Evolutionary conservation across 1,140 invertebrate species (phyloP), one percentile per base, ranked within the genome.

Genomic region (Hyposmocoma kahamanoa): DNA sequence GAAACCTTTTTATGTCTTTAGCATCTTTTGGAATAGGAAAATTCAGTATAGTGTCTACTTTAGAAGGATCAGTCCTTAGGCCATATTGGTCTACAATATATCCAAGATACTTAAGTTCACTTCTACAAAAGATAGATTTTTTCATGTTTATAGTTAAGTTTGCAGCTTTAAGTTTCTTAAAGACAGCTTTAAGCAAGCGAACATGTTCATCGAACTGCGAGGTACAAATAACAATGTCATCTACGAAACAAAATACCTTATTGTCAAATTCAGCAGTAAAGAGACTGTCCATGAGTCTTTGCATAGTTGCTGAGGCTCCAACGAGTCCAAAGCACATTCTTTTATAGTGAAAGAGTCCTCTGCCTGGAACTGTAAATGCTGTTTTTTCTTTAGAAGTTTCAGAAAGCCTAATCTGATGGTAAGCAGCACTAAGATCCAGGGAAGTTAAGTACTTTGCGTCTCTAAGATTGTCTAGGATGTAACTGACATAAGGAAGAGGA

Each of bases 281-380:
- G n/a, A 47, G 5, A 13, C 13, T 34, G 22, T 47, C 45, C 45
- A 47, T 47, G 1, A 47, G 19, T 38, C 45, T 21, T 22, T 47
- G 45, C 21, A 22, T n/a, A 0, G 45, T 38, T 2, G 30, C 30
- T 2, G 30, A 6, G 1, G 74, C 72, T 22, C 82, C 79, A 1
- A 50, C 52, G 0, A 89, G 50, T 0, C 84, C 87, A 61, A 87
- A 88, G 0, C 83, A 75, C 75, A 88, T 80, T 0, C 72, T 47
- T 3, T 43, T 55, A 49, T 86, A 88, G 8, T 78, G 66, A 45
- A 56, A 88, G 1, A 78, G 54, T 0, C 76, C 74, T 44, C 63
- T 72, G 4, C 75, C 67, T 0, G 68, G 72, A 0, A 80, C 72
- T 4, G 75, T 65, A 44, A 88, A 88, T 0, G 81, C 85, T 0